Evolutionary conservation across 2,797 vertebrate species (phyloP).

Genomic region (Columba guinea): DNA sequence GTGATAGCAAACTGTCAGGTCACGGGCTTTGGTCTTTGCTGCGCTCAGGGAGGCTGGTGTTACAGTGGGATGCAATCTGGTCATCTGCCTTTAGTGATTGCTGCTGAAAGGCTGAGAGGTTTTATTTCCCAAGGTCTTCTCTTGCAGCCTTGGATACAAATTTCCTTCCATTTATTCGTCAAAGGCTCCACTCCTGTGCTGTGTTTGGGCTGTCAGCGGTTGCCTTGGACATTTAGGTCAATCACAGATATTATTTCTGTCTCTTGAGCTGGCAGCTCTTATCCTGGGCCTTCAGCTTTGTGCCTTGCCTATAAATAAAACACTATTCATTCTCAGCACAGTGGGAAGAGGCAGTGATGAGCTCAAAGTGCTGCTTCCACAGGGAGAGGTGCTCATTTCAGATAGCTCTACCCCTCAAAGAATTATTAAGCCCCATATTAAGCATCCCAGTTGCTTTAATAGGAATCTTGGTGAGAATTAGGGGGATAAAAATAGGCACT

Average conservation of each 20-base stretch:
- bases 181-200: neutral
- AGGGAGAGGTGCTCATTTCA: neutral
- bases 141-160: slow-evolving; percentile 9
- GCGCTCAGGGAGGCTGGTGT: accelerated
- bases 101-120: neutral
- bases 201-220: neutral
- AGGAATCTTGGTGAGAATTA: neutral
- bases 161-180: neutral
- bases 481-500: neutral
- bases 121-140: slow-evolving; percentile 43
- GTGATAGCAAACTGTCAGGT: neutral
- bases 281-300: slow-evolving; percentile 34
- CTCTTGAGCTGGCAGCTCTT: slow-evolving; percentile 15
- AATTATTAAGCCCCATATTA: neutral
- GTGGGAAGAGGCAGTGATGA: neutral
- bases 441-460: neutral
- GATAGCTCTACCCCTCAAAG: neutral
- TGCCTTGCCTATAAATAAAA: slow-evolving; percentile 47
- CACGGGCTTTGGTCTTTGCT: neutral
- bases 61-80: neutral
- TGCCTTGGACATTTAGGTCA: slow-evolving; percentile 62
- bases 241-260: slow-evolving; percentile 54
- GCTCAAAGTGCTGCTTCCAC: neutral
- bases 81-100: neutral
- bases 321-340: neutral